phyloP scores from a whole-genome alignment of 2,888 invertebrate genomes.

The Hoplodrina ambigua region DNA sequence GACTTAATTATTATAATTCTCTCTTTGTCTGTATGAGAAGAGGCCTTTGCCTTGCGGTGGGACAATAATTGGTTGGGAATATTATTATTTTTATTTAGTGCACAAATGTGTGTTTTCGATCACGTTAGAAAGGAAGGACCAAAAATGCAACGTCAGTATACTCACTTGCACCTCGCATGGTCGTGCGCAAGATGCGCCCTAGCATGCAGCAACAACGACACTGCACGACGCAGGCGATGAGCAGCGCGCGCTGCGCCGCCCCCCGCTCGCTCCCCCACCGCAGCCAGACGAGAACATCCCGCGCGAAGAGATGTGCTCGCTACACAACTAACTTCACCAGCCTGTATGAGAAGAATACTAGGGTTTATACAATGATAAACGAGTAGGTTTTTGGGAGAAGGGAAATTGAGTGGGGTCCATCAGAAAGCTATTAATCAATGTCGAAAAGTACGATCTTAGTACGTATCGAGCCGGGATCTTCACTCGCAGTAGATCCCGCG shows the following conservation, averaged over 20 bases:
- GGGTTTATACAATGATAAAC: not conserved
- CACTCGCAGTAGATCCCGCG: too few relatives aligned
- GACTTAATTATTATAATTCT: too few relatives aligned
- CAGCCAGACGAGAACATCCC: constrained; percentile 80
- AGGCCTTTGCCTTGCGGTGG: too few relatives aligned
- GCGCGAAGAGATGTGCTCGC: constrained; percentile 77
- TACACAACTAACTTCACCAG: constrained; percentile 74
- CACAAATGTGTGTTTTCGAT: too few relatives aligned
- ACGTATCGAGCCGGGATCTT: not conserved
- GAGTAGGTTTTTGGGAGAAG: not conserved
- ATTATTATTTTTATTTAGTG: too few relatives aligned
- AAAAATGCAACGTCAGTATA: constrained; percentile 11
- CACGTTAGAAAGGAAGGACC: too few relatives aligned
- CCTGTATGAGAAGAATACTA: constrained; percentile 60
- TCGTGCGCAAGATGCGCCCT: constrained; percentile 85
- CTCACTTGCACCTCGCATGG: constrained; percentile 83
- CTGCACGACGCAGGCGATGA: constrained; percentile 82
- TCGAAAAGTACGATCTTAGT: too few relatives aligned
- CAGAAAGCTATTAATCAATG: not conserved
- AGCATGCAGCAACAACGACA: constrained; percentile 84
- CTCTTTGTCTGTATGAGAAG: too few relatives aligned
- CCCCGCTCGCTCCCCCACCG: constrained; percentile 82
- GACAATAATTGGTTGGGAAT: too few relatives aligned
- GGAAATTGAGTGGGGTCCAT: not conserved
- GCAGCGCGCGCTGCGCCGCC: constrained; percentile 85